Evolutionary conservation across 2,113 vertebrate genomes (phyloP).

Genomic region (Ardeotis arabs): DNA sequence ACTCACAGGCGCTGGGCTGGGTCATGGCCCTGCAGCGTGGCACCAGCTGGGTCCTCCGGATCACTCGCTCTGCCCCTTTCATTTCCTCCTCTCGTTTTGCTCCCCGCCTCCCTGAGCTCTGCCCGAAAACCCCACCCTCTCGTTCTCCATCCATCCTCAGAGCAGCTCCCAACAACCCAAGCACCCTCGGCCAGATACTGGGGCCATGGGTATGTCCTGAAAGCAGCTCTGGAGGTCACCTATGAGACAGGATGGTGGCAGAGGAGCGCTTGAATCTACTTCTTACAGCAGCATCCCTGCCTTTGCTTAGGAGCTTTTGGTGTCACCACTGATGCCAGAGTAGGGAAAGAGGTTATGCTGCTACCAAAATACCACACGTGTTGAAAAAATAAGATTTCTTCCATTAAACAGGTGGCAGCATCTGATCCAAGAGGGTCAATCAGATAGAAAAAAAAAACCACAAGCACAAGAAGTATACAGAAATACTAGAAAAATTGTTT

Average conservation of each 20-base stretch:
- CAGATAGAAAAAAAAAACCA: background rate
- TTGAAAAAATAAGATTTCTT: background rate
- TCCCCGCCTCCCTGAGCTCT: background rate
- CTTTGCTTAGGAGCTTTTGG: background rate
- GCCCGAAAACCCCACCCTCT: background rate
- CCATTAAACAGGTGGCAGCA: background rate
- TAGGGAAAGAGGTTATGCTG: background rate
- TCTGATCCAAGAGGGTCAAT: background rate
- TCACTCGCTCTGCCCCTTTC: background rate
- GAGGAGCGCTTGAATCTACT: fast-evolving
- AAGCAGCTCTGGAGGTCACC: background rate
- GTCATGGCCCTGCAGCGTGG: background rate
- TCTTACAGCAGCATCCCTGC: background rate
- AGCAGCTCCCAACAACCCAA: background rate
- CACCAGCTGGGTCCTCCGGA: background rate
- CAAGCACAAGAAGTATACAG: background rate
- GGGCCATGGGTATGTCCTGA: background rate
- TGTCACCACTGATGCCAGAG: background rate
- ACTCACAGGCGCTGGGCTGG: conserved; percentile 30
- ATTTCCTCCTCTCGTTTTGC: background rate
- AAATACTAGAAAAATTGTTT: background rate
- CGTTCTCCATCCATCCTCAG: background rate
- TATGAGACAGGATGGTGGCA: fast-evolving
- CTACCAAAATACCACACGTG: background rate
- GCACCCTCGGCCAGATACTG: background rate